These are phyloP conservation scores for Ceratina australensis DNA, from an alignment of 1,140 invertebrate genomes.

Conservation along the genomic window DNA sequence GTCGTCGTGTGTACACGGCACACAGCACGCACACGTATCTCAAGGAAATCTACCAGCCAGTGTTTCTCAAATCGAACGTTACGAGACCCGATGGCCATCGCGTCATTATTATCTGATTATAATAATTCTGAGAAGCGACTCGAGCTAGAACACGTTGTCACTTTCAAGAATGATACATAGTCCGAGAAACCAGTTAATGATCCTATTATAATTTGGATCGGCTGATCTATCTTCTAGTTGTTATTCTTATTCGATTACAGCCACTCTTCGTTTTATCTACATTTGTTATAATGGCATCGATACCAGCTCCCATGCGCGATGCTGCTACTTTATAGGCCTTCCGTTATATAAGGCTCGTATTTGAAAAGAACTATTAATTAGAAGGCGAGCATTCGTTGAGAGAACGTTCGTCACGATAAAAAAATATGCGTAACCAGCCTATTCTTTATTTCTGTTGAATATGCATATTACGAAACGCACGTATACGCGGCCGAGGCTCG, in stretches of 20 bases:
- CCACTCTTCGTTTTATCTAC: too few relatives aligned
- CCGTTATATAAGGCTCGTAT: neutral
- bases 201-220: too few relatives aligned
- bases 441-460: slow-evolving; percentile 2
- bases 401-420: slow-evolving; percentile 9
- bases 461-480: slow-evolving; percentile 5
- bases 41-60: neutral
- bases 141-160: too few relatives aligned
- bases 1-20: neutral
- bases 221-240: too few relatives aligned
- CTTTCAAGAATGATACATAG: neutral
- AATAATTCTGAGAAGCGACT: too few relatives aligned
- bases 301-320: too few relatives aligned
- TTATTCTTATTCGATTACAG: too few relatives aligned
- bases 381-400: neutral
- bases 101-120: too few relatives aligned
- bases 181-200: neutral
- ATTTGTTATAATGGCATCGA: too few relatives aligned
- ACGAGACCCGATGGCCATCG: too few relatives aligned
- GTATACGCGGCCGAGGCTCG: too few relatives aligned
- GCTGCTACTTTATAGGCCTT: too few relatives aligned
- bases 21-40: neutral
- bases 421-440: neutral
- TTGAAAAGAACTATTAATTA: neutral
- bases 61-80: slow-evolving; percentile 23